These are phyloP conservation scores for Lordiphosa clarofinis DNA, from an alignment of 1,140 invertebrate genomes.

Conservation along the genomic window DNA sequence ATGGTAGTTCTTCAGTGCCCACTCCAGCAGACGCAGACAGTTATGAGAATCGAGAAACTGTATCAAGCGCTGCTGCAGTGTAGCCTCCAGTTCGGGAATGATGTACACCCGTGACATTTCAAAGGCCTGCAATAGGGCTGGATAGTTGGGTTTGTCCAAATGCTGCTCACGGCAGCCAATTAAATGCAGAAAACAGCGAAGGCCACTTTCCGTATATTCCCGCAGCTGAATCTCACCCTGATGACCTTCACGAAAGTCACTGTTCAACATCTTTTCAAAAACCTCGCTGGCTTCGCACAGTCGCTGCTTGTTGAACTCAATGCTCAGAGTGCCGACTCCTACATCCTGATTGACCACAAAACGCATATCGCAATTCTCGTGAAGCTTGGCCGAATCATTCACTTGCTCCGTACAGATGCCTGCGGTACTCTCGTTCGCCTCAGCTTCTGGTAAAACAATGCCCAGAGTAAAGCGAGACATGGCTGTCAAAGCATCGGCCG, in stretches of 20 bases:
- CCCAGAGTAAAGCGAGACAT: conserved; percentile 64
- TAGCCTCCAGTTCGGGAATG: conserved; percentile 63
- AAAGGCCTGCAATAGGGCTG: conserved; percentile 70
- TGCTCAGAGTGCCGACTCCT: conserved; percentile 16
- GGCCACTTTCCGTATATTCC: conserved; percentile 56
- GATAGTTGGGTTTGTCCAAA: conserved; percentile 43
- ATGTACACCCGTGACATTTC: conserved; percentile 78
- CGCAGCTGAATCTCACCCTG: conserved; percentile 67
- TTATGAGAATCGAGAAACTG: conserved; percentile 56
- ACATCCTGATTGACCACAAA: conserved; percentile 49
- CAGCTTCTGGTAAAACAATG: conserved; percentile 54
- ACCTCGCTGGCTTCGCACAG: conserved; percentile 74
- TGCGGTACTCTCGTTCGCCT: conserved; percentile 23
- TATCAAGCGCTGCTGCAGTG: conserved; percentile 60
- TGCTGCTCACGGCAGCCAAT: conserved; percentile 54
- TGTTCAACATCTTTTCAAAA: conserved; percentile 78
- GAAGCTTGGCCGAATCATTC: conserved; percentile 18
- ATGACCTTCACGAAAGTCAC: conserved; percentile 71
- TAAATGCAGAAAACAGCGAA: conserved; percentile 73
- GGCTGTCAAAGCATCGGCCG: conserved; percentile 66
- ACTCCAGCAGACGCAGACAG: conserved; percentile 67
- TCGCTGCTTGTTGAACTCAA: conserved; percentile 74
- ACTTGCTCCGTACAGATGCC: conserved; percentile 26
- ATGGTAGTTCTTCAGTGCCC: conserved; percentile 75
- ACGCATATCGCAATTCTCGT: conserved; percentile 67